These are phyloP conservation scores for Chionoecetes opilio DNA, from an alignment of 1,140 invertebrate genomes.

Conservation along the genomic window DNA sequence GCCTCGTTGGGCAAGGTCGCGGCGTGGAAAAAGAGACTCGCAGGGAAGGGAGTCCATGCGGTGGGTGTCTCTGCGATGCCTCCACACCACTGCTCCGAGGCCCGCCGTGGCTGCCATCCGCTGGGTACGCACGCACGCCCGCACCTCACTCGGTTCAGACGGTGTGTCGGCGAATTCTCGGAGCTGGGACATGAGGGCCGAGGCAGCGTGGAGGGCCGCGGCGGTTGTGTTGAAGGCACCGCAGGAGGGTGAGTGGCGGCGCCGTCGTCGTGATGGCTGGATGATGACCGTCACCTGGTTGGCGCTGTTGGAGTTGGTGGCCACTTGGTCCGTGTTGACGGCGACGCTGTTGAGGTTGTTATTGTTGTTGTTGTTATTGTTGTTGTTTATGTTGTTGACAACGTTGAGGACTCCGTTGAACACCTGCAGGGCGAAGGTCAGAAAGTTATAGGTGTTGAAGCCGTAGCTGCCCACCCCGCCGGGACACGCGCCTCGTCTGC, in stretches of 20 bases:
- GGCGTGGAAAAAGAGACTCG: constrained; percentile 23
- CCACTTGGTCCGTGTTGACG: constrained; percentile 73
- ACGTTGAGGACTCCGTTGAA: constrained; percentile 79
- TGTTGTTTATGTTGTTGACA: constrained; percentile 80
- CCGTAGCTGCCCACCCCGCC: constrained; percentile 64
- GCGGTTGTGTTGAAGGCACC: background rate
- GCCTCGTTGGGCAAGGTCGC: no score
- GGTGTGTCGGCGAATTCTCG: background rate
- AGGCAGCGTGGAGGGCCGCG: constrained; percentile 38
- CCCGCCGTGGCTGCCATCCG: background rate
- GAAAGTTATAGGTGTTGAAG: constrained; percentile 80
- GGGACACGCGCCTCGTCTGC: constrained; percentile 39
- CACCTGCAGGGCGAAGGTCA: constrained; percentile 74
- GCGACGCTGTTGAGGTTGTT: constrained; percentile 78
- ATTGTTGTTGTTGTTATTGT: constrained; percentile 80
- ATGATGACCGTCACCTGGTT: constrained; percentile 74
- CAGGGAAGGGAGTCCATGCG: constrained; percentile 41
- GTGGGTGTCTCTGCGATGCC: background rate
- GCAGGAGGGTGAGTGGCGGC: background rate
- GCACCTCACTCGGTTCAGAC: background rate
- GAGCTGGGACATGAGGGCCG: constrained; percentile 36
- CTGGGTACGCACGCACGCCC: background rate
- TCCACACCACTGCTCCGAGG: constrained; percentile 53
- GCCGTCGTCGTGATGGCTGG: background rate
- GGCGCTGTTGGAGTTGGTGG: constrained; percentile 71